Evolutionary conservation across 2,888 invertebrate species (phyloP).

Genomic region (Malachius bipustulatus): DNA sequence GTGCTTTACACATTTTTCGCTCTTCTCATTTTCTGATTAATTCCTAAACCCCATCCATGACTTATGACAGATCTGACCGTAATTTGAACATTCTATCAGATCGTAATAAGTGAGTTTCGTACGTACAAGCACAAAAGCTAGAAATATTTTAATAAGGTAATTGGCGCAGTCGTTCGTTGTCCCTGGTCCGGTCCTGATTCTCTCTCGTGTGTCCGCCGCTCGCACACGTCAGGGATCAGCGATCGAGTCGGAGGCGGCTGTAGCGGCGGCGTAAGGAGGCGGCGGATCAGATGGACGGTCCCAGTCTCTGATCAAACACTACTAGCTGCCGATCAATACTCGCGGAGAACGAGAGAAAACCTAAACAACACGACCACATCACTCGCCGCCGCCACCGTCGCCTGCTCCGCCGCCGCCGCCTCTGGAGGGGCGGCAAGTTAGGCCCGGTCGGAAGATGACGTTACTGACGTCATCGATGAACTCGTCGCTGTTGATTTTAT

Average conservation of each 20-base stretch:
- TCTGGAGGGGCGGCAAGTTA: too few relatives aligned
- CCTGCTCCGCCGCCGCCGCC: constrained; percentile 15
- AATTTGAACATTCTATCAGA: too few relatives aligned
- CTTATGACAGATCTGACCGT: too few relatives aligned
- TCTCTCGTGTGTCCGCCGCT: neutral
- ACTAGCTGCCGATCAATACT: constrained; percentile 26
- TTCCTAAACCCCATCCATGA: too few relatives aligned
- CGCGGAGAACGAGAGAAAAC: constrained; percentile 27
- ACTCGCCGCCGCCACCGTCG: constrained; percentile 20
- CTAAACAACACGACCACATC: constrained; percentile 28
- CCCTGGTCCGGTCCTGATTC: neutral
- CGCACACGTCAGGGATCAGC: constrained; percentile 9
- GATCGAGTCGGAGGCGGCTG: constrained; percentile 27
- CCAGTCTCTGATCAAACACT: constrained; percentile 28
- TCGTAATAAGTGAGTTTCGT: neutral
- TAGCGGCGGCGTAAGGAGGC: constrained; percentile 27
- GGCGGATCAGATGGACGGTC: constrained; percentile 27
- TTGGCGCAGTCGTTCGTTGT: neutral
- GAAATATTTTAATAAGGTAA: neutral
- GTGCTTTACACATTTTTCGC: too few relatives aligned
- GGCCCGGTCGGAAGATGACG: too few relatives aligned
- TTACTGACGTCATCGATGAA: too few relatives aligned
- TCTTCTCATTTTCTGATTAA: too few relatives aligned
- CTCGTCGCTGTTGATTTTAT: too few relatives aligned
- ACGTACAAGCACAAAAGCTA: neutral